Evolutionary conservation across 2,113 vertebrate genomes (phyloP), one percentile per base, ranked within the genome.

Genomic region (Anhinga rufa): DNA sequence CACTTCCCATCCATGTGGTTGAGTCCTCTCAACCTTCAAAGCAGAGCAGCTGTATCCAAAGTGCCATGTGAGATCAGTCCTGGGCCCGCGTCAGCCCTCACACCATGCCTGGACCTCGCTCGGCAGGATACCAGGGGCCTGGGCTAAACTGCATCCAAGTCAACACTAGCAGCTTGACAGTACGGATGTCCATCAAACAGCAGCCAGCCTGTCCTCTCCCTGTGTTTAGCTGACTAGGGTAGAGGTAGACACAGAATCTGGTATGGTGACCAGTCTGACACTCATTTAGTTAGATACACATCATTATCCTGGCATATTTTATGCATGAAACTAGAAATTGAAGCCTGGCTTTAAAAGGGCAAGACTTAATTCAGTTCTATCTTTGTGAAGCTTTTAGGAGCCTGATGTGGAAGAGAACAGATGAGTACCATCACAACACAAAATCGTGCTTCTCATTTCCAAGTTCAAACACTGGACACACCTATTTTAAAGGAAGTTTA

Each of bases 151-250:
- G 34, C 21, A 12, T 9, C 55, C n/a, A 36, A 81, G 44, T 32
- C 1, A 1, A 44, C 0, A 1, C n/a, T 9, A 20, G 29, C 31
- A 62, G 25, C 71, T 4, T 14, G 17, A 3, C n/a, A 20, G 44
- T 6, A 19, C 4, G 15, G n/a, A 12, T 17, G 24, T 25, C 51
- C 22, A 42, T 4, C 29, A 32, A 14, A 38, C 52, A 66, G 32
- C 0, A 1, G 29, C 17, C 31, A 31, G 71, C 29, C 46, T 29
- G 58, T 31, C 42, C 57, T 18, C 7, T 2, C 14, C 49, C 49
- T 8, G 17, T 6, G 29, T 49, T 81, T n/a, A 48, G 13, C 58
- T 76, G 57, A 65, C 18, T 15, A 42, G 34, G 18, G 31, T 3
- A 57, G 49, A 75, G 4, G 13, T 2, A 58, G 44, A 26, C 46